Base-by-base conservation (phyloP, 2,888 invertebrate species). In the Euplexia lucipara region DNA sequence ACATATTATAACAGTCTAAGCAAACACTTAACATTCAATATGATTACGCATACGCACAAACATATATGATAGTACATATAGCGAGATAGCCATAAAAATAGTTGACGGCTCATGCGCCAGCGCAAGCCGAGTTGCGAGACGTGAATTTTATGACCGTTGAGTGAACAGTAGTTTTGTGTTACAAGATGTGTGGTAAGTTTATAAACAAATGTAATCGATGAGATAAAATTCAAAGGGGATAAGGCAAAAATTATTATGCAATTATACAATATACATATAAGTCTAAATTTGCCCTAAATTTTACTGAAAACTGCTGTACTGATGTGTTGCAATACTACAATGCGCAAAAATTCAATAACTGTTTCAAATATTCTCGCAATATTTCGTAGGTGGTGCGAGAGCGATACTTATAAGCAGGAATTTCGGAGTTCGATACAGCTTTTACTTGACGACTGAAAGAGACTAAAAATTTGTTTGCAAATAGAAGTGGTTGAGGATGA, bases 1-100 rank as follows among this genome's bases (percentile, higher is more conserved):
- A 69, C 39, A 74, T 60, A 71, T 71, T 68, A 69, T 61, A 75
- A 78, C 68, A 70, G 74, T 52, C 48, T 65, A 62, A 70, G 60
- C 71, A 66, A 68, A 76, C 76, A 71, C 70, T 72, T 75, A 70
- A 75, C 71, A 77, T 79, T 79, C 71, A 70, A 72, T 75, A 62
- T 70, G 53, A 63, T 77, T 70, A 79, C 73, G 67, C 77, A 66
- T 71, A 68, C 66, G 67, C 67, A 75, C 63, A 56, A 47, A 67
- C 35, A 49, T 49, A 22, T 34, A 32, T 32, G 54, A 49, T 35
- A 57, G 58, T 64, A 58, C 68, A 53, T 68, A 56, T 47, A 64
- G 56, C 22, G 49, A 71, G 76, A 78, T 76, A 81, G 71, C 68
- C 68, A 70, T 80, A 79, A 80, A 75, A 76, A 65, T 68, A 56